These are phyloP conservation scores for Montipora cactus DNA, from an alignment of 64 coral and sea anemone species.

Conservation along the genomic window DNA sequence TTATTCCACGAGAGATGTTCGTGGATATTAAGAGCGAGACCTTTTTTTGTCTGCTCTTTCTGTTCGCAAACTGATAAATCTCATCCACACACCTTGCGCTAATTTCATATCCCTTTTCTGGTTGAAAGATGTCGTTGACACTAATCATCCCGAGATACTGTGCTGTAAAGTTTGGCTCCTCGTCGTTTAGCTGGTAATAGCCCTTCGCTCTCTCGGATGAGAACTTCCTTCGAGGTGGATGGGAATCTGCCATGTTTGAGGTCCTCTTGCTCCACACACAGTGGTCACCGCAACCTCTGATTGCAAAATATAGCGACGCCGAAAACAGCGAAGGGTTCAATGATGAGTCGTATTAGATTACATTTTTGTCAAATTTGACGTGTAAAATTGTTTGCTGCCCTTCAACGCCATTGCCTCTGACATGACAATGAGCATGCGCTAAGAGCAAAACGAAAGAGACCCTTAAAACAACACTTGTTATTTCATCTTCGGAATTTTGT, in stretches of 20 bases:
- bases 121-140: conserved; percentile 46
- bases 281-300: no score
- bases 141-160: conserved; percentile 68
- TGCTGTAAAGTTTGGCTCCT: conserved; percentile 69
- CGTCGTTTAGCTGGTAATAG: conserved; percentile 74
- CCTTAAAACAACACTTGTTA: neutral
- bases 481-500: neutral
- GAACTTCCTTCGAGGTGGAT: conserved; percentile 40
- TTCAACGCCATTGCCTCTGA: neutral
- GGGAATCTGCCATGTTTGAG: neutral
- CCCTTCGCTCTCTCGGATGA: conserved; percentile 72
- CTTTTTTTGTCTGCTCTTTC: conserved; percentile 53
- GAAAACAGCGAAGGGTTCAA: neutral
- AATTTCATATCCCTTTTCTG: conserved; percentile 41
- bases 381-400: no score
- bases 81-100: conserved; percentile 50
- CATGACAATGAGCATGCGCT: no score
- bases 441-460: neutral
- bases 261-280: neutral
- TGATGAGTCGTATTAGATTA: no score
- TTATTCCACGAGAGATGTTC: conserved; percentile 81
- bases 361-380: no score
- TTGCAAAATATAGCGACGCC: neutral
- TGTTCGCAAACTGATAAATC: conserved; percentile 31
- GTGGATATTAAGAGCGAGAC: conserved; percentile 74